Evolutionary conservation across 2,888 invertebrate species (phyloP).

Genomic region (Diachrysia chrysitis): DNA sequence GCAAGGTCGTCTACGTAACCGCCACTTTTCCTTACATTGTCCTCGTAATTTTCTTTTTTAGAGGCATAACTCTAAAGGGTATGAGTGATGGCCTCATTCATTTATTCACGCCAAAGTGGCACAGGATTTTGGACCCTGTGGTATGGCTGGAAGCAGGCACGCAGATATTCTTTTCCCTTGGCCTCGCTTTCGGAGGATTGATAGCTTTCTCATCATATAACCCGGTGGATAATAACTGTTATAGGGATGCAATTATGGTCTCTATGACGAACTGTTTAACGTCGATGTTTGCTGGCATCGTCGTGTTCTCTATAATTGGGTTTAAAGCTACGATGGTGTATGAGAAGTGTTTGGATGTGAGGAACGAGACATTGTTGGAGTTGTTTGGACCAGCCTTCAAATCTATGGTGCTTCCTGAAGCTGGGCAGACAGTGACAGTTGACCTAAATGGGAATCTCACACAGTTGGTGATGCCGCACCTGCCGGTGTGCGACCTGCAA

Average conservation of each 20-base stretch:
- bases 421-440: constrained; percentile 88
- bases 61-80: constrained; percentile 97
- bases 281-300: constrained; percentile 98
- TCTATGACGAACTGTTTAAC: constrained; percentile 98
- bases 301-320: constrained; percentile 98
- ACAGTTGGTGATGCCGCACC: constrained; percentile 90
- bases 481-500: constrained; percentile 94
- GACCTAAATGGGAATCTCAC: constrained; percentile 88
- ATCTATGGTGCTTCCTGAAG: constrained; percentile 86
- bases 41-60: constrained; percentile 97
- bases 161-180: constrained; percentile 98
- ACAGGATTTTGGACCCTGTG: constrained; percentile 96
- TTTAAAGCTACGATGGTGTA: constrained; percentile 97
- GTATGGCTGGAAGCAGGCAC: constrained; percentile 99
- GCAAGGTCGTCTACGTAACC: constrained; percentile 98
- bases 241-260: constrained; percentile 97
- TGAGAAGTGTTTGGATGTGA: constrained; percentile 91
- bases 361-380: constrained; percentile 90
- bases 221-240: constrained; percentile 98
- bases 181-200: constrained; percentile 98
- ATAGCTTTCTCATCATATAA: constrained; percentile 99
- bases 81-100: constrained; percentile 95
- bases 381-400: constrained; percentile 87
- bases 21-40: constrained; percentile 99
- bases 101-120: constrained; percentile 97